These are phyloP conservation scores for Garra rufa DNA, from an alignment of 2,113 vertebrate species.

Conservation along the genomic window DNA sequence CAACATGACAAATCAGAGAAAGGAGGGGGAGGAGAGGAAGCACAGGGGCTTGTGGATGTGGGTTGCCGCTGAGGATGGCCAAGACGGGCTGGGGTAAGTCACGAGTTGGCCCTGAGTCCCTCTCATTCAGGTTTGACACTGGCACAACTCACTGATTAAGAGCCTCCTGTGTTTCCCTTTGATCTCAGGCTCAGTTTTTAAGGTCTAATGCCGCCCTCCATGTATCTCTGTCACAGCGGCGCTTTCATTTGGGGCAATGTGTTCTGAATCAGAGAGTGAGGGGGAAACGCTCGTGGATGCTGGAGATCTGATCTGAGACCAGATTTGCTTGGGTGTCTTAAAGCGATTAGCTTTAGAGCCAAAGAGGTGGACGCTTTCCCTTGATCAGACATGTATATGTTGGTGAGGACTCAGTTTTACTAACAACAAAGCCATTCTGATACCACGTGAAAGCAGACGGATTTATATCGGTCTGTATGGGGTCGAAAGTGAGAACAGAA, in stretches of 20 bases:
- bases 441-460: constrained; percentile 42
- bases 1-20: constrained; percentile 69
- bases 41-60: constrained; percentile 66
- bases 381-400: constrained; percentile 11
- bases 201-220: constrained; percentile 55
- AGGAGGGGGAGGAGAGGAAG: constrained; percentile 58
- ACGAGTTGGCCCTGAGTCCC: constrained; percentile 42
- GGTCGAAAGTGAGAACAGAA: constrained; percentile 48
- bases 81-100: constrained; percentile 60
- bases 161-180: constrained; percentile 62
- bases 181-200: constrained; percentile 63
- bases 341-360: constrained; percentile 21
- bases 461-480: constrained; percentile 41
- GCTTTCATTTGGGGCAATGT: constrained; percentile 62
- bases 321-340: constrained; percentile 27
- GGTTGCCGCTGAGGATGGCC: constrained; percentile 69
- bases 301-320: constrained; percentile 41
- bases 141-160: constrained; percentile 61
- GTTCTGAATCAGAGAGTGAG: constrained; percentile 56
- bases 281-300: background rate
- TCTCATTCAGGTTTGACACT: constrained; percentile 60
- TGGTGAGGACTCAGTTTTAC: constrained; percentile 13
- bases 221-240: constrained; percentile 62
- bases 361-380: background rate
- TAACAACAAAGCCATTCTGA: constrained; percentile 45